A percentile compares a stretch with the other conserved stretches of the same genome.
Conservation (phyloP, 1,140 invertebrate species). For the Bombus superbus region DNA sequence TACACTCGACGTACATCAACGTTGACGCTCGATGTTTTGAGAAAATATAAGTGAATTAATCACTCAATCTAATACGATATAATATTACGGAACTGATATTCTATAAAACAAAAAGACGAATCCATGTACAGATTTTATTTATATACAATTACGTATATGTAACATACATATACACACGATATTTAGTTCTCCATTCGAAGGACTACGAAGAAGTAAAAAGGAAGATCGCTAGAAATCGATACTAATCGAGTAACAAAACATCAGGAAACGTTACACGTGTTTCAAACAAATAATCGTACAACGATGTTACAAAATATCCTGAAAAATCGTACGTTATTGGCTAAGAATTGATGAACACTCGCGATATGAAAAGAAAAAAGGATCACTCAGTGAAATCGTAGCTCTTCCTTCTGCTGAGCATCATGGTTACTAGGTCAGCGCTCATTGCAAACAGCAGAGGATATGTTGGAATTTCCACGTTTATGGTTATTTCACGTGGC, state of each 20-base stretch:
- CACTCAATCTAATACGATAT: too few relatives aligned
- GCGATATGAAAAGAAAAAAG: conserved; percentile 15
- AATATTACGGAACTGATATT: too few relatives aligned
- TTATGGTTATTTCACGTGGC: conserved; percentile 46
- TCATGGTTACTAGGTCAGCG: conserved; percentile 59
- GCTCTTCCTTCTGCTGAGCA: conserved; percentile 28
- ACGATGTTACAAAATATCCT: conserved; percentile 29
- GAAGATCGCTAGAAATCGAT: neutral
- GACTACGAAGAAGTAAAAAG: neutral
- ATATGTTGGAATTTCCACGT: conserved; percentile 41
- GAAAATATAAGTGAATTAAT: too few relatives aligned
- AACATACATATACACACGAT: too few relatives aligned
- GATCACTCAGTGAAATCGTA: conserved; percentile 53
- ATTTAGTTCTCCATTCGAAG: neutral
- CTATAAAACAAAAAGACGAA: too few relatives aligned
- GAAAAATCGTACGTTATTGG: conserved; percentile 34
- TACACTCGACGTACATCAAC: too few relatives aligned
- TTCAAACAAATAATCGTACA: conserved; percentile 21
- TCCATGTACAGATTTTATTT: too few relatives aligned
- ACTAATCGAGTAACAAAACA: neutral
- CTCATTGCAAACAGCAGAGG: conserved; percentile 42
- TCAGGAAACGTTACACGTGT: neutral
- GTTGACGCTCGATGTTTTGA: too few relatives aligned
- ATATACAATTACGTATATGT: too few relatives aligned
- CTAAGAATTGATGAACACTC: conserved; percentile 26